These are phyloP conservation scores for Hassar affinis DNA, from an alignment of 2,113 vertebrate species.

Conservation along the genomic window DNA sequence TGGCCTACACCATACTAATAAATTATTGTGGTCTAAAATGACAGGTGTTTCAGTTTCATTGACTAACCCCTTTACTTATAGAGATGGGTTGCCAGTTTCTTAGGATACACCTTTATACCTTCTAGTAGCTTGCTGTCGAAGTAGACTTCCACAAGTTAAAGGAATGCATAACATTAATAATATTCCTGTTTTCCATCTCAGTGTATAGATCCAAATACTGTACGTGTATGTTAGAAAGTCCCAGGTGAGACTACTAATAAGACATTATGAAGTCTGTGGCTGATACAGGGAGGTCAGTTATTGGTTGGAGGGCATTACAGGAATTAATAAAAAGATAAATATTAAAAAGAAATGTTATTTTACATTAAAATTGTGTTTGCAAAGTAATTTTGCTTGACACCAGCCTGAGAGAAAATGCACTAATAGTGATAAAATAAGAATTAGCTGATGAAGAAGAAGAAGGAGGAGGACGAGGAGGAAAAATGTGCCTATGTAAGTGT, in stretches of 20 bases:
- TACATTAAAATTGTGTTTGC: background rate
- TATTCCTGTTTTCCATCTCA: background rate
- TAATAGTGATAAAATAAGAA: background rate
- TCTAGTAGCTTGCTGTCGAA: background rate
- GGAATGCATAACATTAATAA: background rate
- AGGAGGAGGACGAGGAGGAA: background rate
- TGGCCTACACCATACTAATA: no score
- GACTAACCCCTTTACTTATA: no score
- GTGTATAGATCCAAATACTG: background rate
- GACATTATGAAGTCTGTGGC: background rate
- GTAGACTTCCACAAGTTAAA: background rate
- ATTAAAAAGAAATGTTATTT: no score
- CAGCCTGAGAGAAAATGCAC: background rate
- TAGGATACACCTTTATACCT: background rate
- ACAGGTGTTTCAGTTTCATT: no score
- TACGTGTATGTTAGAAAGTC: background rate
- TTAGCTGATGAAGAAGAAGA: background rate
- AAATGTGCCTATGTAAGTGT: background rate
- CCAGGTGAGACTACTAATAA: background rate
- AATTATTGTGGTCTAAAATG: no score
- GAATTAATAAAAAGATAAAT: background rate
- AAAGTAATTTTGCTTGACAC: background rate
- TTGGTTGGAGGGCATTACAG: background rate
- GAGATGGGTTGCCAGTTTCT: background rate
- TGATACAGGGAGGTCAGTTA: background rate